A percentile compares a stretch with the other conserved stretches of the same genome.
These are phyloP conservation scores for Melangyna quadrimaculata DNA, from an alignment of 2,888 invertebrate genomes.

Conservation along the genomic window DNA sequence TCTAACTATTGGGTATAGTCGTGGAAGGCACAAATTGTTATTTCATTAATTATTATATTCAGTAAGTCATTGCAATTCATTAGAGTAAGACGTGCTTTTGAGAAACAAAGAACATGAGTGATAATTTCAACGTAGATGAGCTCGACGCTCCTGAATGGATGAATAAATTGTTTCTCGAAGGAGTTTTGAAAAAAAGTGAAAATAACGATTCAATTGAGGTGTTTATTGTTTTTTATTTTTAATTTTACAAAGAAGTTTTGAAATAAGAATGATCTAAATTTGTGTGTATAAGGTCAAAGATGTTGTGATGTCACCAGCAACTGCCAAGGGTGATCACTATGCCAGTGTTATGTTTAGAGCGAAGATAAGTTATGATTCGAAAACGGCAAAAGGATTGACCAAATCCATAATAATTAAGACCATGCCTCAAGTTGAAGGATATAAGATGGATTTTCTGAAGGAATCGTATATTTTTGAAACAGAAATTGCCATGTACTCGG, in stretches of 20 bases:
- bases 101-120: background rate
- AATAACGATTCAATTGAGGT: constrained; percentile 32
- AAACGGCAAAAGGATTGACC: background rate
- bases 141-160: constrained; percentile 71
- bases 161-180: constrained; percentile 65
- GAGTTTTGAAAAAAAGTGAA: constrained; percentile 67
- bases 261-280: background rate
- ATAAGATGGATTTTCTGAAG: constrained; percentile 27
- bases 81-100: background rate
- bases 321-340: constrained; percentile 66
- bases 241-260: background rate
- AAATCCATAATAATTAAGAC: constrained; percentile 3
- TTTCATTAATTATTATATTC: background rate
- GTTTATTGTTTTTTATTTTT: background rate
- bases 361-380: background rate
- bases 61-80: background rate
- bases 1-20: background rate
- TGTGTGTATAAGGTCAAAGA: background rate
- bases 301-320: background rate
- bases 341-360: constrained; percentile 73
- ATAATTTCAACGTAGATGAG: background rate
- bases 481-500: constrained; percentile 37
- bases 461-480: constrained; percentile 43
- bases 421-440: constrained; percentile 22
- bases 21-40: background rate